These are phyloP conservation scores for Atethmia centrago DNA, from an alignment of 2,888 invertebrate species.

Conservation along the genomic window DNA sequence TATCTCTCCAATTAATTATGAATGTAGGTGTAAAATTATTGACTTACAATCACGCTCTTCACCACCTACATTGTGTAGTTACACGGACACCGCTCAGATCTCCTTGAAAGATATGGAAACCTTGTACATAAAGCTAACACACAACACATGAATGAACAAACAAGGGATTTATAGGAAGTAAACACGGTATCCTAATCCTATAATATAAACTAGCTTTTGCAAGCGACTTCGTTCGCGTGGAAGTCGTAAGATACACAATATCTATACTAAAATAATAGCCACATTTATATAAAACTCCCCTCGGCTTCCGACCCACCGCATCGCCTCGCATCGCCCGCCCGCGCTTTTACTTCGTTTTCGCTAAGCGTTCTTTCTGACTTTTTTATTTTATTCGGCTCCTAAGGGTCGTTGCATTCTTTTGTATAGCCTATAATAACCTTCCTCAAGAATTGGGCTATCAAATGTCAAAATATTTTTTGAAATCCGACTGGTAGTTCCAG, in stretches of 20 bases:
- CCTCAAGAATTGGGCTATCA: no score
- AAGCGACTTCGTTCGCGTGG: background rate
- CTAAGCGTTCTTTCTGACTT: no score
- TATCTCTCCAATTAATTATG: constrained; percentile 52
- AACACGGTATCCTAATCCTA: background rate
- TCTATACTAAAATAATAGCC: no score
- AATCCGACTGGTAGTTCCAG: no score
- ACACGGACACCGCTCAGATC: constrained; percentile 26
- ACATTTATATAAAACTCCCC: no score
- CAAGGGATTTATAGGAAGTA: background rate
- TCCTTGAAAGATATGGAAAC: constrained; percentile 34
- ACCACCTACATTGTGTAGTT: constrained; percentile 22
- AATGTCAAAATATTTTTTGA: no score
- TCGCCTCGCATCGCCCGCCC: background rate
- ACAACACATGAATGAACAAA: constrained; percentile 14
- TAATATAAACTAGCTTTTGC: background rate
- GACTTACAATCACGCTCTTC: constrained; percentile 25
- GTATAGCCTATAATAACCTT: no score
- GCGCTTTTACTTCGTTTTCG: background rate
- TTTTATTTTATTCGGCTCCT: background rate
- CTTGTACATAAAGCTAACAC: constrained; percentile 16
- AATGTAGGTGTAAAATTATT: constrained; percentile 53
- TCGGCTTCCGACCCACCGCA: accelerated
- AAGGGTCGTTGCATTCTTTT: no score
- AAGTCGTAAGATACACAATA: background rate